These are phyloP conservation scores for Heterotilapia buettikoferi DNA, from an alignment of 2,113 vertebrate species.

Conservation along the genomic window DNA sequence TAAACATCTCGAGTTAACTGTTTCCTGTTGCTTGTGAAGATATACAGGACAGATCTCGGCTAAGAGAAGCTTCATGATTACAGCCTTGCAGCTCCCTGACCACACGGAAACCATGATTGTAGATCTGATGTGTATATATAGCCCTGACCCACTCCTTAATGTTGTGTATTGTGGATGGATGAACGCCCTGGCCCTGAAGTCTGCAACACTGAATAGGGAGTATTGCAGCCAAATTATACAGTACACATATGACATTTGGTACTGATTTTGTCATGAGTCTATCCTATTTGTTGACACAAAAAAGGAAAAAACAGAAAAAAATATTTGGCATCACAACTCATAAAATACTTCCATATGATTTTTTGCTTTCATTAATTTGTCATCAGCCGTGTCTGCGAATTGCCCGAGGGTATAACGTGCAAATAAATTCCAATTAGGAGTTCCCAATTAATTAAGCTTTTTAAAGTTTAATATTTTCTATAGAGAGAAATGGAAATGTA, in stretches of 20 bases:
- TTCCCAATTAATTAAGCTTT: background rate
- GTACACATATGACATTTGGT: slow-evolving; percentile 3
- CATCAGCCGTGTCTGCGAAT: background rate
- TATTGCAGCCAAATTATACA: slow-evolving; percentile 48
- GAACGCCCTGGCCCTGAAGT: slow-evolving; percentile 27
- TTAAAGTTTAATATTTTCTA: background rate
- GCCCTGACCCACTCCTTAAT: slow-evolving; percentile 52
- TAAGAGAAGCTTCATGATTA: slow-evolving; percentile 48
- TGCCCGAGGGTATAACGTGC: background rate
- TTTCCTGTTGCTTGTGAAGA: slow-evolving; percentile 28
- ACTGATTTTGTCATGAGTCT: background rate
- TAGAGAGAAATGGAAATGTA: slow-evolving; percentile 6
- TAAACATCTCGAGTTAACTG: slow-evolving; percentile 31
- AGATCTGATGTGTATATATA: slow-evolving; percentile 69
- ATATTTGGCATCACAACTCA: background rate
- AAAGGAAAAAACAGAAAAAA: background rate
- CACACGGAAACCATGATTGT: slow-evolving; percentile 70
- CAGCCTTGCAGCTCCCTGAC: slow-evolving; percentile 53
- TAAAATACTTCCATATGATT: background rate
- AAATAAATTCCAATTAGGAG: slow-evolving; percentile 27
- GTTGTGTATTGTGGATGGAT: slow-evolving; percentile 34
- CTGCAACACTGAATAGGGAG: slow-evolving; percentile 17
- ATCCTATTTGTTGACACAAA: background rate
- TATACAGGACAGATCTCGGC: slow-evolving; percentile 6
- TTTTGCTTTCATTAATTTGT: background rate